These are phyloP conservation scores for Cabera pusaria DNA, from an alignment of 2,888 invertebrate genomes.

Conservation along the genomic window DNA sequence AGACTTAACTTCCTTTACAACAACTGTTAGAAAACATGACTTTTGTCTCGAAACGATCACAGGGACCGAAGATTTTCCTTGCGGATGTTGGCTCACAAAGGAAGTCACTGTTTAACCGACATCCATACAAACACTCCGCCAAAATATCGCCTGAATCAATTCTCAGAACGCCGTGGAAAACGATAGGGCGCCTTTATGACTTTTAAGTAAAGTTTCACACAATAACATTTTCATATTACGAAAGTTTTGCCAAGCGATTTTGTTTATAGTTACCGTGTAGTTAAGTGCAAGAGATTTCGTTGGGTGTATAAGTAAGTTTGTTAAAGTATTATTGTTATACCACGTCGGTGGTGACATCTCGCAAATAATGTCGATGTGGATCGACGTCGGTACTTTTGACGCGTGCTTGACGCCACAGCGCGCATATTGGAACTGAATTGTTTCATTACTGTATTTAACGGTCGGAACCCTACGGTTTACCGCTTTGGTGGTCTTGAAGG, in stretches of 20 bases:
- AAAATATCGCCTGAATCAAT: slow-evolving; percentile 53
- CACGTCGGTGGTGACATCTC: slow-evolving; percentile 63
- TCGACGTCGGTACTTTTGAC: slow-evolving; percentile 54
- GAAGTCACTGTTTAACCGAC: slow-evolving; percentile 67
- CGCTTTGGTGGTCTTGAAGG: slow-evolving; percentile 24
- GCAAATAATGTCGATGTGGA: slow-evolving; percentile 56
- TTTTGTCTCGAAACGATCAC: slow-evolving; percentile 12
- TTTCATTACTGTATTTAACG: slow-evolving; percentile 23
- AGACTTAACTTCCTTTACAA: too few species aligned
- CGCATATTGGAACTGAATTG: slow-evolving; percentile 27
- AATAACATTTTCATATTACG: slow-evolving; percentile 24
- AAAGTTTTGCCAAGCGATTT: slow-evolving; percentile 19
- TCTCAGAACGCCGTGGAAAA: slow-evolving; percentile 70
- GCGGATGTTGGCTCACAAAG: slow-evolving; percentile 46
- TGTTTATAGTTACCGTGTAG: too few species aligned
- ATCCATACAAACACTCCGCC: slow-evolving; percentile 42
- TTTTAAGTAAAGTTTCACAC: slow-evolving; percentile 41
- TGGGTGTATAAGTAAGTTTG: too few species aligned
- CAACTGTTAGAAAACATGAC: too few species aligned
- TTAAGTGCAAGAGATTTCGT: too few species aligned
- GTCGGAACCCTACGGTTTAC: slow-evolving; percentile 10
- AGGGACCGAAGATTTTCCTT: slow-evolving; percentile 31
- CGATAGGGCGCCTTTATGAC: slow-evolving; percentile 67
- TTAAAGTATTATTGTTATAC: slow-evolving; percentile 47
- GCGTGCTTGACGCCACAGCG: slow-evolving; percentile 35